Conservation (phyloP, 2,113 vertebrate genomes). For the Sitta europaea region DNA sequence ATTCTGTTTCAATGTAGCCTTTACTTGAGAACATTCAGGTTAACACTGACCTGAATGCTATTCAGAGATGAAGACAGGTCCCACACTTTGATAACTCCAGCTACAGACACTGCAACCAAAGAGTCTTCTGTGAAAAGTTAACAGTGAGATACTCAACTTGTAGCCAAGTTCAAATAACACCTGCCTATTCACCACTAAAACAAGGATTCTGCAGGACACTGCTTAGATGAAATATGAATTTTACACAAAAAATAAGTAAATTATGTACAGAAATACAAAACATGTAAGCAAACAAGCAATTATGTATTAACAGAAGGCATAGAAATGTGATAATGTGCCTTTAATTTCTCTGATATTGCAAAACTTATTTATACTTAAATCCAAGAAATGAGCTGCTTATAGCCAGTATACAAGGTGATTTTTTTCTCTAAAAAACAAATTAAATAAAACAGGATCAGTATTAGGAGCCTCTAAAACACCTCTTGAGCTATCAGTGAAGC, state of each 20-base stretch:
- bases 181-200: background rate
- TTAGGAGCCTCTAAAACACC: background rate
- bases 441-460: background rate
- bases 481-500: background rate
- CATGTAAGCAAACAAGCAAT: background rate
- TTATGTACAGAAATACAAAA: background rate
- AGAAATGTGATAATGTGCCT: background rate
- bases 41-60: slow-evolving; percentile 71
- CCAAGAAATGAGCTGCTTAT: background rate
- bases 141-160: background rate
- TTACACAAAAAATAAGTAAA: background rate
- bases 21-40: background rate
- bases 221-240: background rate
- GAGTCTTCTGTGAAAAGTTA: slow-evolving; percentile 74
- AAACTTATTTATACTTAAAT: background rate
- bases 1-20: background rate
- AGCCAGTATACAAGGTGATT: background rate
- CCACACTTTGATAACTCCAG: slow-evolving; percentile 78
- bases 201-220: background rate
- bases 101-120: slow-evolving; percentile 70
- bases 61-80: slow-evolving; percentile 74
- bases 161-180: background rate
- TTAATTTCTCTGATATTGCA: background rate
- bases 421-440: background rate
- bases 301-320: background rate